These are phyloP conservation scores for Elanoides forficatus DNA, from an alignment of 2,113 vertebrate genomes.

Conservation along the genomic window DNA sequence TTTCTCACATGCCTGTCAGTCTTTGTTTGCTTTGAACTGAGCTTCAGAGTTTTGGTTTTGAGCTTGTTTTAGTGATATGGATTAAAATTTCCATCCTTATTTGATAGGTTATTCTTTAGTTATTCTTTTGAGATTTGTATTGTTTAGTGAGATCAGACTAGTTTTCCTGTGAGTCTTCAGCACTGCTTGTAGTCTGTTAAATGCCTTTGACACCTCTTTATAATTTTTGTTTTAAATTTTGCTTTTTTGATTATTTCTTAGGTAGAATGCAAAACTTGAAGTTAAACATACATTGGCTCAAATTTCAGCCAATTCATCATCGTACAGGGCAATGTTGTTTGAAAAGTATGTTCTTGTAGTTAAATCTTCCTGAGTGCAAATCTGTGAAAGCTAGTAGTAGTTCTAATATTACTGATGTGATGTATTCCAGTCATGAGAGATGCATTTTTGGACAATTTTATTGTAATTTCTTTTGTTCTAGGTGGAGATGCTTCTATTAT, in stretches of 20 bases:
- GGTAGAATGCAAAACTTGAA: background rate
- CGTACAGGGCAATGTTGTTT: background rate
- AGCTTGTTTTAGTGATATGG: background rate
- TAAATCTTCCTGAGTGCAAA: background rate
- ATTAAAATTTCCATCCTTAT: background rate
- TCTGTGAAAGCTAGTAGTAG: background rate
- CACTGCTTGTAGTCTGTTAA: background rate
- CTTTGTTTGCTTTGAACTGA: background rate
- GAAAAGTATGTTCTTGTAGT: background rate
- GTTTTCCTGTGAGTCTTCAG: background rate
- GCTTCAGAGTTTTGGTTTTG: background rate
- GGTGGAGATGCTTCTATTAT: constrained; percentile 96
- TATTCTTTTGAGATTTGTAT: background rate
- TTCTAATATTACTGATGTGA: background rate
- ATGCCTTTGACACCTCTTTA: background rate
- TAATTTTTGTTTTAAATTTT: background rate
- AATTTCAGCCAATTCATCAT: background rate
- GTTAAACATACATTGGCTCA: background rate
- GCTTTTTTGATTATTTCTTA: background rate
- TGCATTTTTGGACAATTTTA: background rate
- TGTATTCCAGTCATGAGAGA: background rate
- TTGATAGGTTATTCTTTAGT: background rate
- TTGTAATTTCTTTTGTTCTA: constrained; percentile 40
- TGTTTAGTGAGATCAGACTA: background rate
- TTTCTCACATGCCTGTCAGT: background rate